Percentiles rank a stretch among this genome's conserved stretches.
phyloP scores from a whole-genome alignment of 2,113 vertebrate genomes.

The Microtus oregoni region DNA sequence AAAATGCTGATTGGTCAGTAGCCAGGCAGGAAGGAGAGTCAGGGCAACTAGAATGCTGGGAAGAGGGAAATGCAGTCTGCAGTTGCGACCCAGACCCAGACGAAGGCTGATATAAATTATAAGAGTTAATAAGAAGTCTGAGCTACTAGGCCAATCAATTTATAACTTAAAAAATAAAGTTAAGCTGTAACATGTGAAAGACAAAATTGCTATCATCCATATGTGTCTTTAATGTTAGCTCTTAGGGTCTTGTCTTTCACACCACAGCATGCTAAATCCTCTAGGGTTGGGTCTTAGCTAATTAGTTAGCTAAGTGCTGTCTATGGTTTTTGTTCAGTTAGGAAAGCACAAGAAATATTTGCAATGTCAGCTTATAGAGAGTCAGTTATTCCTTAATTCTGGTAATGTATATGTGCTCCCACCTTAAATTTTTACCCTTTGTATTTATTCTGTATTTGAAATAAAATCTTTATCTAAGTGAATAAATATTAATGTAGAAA shows the following conservation, averaged over 20 bases:
- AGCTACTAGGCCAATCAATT: too few relatives aligned
- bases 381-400: slow-evolving; percentile 78
- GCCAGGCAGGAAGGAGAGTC: too few relatives aligned
- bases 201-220: slow-evolving; percentile 74
- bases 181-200: slow-evolving; percentile 75
- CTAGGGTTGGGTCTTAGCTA: slow-evolving; percentile 76
- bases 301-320: slow-evolving; percentile 78
- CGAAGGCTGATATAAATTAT: too few relatives aligned
- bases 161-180: background rate
- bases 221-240: slow-evolving; percentile 79
- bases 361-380: slow-evolving; percentile 74
- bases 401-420: slow-evolving; percentile 81
- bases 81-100: too few relatives aligned
- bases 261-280: slow-evolving; percentile 76
- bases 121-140: too few relatives aligned
- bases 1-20: too few relatives aligned
- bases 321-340: slow-evolving; percentile 66
- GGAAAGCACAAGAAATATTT: slow-evolving; percentile 80
- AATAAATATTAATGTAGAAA: slow-evolving; percentile 75
- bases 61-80: too few relatives aligned
- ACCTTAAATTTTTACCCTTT: slow-evolving; percentile 43
- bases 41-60: too few relatives aligned
- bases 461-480: slow-evolving; percentile 74
- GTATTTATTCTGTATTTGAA: slow-evolving; percentile 81
- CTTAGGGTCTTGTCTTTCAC: slow-evolving; percentile 78